Conservation (phyloP, 1,140 invertebrate genomes). For the Heliconius himera region DNA sequence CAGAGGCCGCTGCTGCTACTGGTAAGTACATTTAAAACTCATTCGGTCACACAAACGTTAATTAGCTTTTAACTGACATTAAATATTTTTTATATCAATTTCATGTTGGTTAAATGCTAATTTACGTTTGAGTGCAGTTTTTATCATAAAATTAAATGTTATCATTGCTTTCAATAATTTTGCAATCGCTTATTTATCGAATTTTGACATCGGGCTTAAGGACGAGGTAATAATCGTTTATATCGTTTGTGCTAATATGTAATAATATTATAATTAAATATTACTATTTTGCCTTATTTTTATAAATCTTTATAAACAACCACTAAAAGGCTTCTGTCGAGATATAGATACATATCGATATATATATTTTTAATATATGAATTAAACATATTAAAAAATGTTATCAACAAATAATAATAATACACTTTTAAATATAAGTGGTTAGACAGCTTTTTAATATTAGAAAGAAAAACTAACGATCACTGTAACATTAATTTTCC, state of each 20-base stretch:
- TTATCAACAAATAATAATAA: too few relatives aligned
- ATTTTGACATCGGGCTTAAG: not conserved
- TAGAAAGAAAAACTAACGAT: too few relatives aligned
- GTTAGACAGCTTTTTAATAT: too few relatives aligned
- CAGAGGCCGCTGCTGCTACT: conserved; percentile 69
- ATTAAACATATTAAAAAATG: too few relatives aligned
- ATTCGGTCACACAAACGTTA: not conserved
- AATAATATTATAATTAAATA: not conserved
- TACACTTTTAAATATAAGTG: too few relatives aligned
- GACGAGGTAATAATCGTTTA: not conserved
- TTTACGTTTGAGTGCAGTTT: not conserved
- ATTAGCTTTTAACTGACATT: not conserved
- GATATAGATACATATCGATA: not conserved
- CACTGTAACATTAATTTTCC: too few relatives aligned
- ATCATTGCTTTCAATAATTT: not conserved
- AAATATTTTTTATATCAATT: not conserved
- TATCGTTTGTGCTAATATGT: not conserved
- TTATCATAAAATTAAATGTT: not conserved
- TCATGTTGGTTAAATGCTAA: not conserved
- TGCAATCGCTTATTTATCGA: not conserved
- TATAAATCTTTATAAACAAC: not conserved
- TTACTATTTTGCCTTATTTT: not conserved
- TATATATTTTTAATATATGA: not conserved
- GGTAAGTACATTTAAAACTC: conserved; percentile 47
- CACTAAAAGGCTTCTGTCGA: not conserved